Conservation (phyloP, 2,113 vertebrate species). For the Shinisaurus crocodilurus region DNA sequence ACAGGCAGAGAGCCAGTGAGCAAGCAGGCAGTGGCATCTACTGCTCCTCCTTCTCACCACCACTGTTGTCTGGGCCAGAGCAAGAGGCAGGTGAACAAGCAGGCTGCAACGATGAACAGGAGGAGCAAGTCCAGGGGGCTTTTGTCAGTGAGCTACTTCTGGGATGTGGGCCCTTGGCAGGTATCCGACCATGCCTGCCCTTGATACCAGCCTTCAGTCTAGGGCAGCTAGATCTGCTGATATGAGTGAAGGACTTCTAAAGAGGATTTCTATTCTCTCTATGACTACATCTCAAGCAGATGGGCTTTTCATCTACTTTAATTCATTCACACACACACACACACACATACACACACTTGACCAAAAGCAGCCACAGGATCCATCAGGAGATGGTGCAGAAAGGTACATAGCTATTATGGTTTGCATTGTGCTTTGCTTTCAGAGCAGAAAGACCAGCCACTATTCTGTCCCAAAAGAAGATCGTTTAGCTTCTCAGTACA, state of each 20-base stretch:
- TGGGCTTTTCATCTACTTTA: background rate
- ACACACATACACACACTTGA: no score
- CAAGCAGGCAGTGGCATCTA: no score
- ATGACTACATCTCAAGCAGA: background rate
- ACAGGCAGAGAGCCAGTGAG: no score
- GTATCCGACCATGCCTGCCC: no score
- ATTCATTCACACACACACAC: background rate
- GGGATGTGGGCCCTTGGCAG: no score
- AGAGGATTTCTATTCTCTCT: background rate
- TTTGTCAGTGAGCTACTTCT: no score
- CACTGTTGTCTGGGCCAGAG: no score
- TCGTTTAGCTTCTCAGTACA: background rate
- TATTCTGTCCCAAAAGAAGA: background rate
- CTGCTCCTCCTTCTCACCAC: no score
- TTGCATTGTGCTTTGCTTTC: background rate
- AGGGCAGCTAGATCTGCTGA: background rate
- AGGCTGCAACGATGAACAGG: no score
- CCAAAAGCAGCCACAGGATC: background rate
- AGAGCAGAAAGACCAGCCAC: background rate
- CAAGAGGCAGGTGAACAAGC: no score
- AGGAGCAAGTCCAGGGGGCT: no score
- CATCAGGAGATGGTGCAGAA: background rate
- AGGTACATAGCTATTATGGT: no score
- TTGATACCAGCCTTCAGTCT: background rate
- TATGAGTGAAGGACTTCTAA: background rate